Conservation (phyloP, 1,140 invertebrate genomes). For the Steinernema feltiae region DNA sequence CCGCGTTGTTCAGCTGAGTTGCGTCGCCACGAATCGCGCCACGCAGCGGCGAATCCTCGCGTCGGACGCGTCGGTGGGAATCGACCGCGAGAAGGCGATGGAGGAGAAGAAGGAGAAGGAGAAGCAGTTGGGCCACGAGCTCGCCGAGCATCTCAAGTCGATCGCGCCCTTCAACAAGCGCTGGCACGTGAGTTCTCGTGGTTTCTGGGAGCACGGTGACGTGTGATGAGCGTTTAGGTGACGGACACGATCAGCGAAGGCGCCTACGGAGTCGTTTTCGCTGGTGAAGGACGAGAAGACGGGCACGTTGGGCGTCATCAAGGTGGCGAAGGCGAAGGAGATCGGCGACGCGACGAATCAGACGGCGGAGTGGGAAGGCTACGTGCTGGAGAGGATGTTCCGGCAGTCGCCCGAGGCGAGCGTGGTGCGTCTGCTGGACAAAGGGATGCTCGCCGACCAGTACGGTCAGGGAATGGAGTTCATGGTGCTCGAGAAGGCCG, state of each 20-base stretch:
- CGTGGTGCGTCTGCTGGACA: conserved; percentile 40
- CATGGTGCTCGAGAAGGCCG: conserved; percentile 43
- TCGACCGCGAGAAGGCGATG: not conserved
- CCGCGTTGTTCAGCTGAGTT: conserved; percentile 16
- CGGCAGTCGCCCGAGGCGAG: conserved; percentile 31
- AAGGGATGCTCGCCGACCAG: conserved; percentile 42
- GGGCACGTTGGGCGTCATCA: conserved; percentile 32
- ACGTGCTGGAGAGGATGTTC: conserved; percentile 34
- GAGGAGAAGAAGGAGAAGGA: conserved; percentile 9
- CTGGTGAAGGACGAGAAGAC: conserved; percentile 28
- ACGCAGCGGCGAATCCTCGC: conserved; percentile 8
- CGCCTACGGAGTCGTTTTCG: conserved; percentile 42
- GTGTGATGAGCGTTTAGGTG: conserved; percentile 10
- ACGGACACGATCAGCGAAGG: conserved; percentile 38
- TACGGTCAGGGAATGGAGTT: conserved; percentile 40
- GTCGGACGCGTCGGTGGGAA: conserved; percentile 9
- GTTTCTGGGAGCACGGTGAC: not conserved
- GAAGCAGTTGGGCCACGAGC: conserved; percentile 20
- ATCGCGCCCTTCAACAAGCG: conserved; percentile 39
- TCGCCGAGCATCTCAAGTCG: conserved; percentile 26
- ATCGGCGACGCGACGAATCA: conserved; percentile 29
- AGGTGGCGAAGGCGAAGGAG: conserved; percentile 29
- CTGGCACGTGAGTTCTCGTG: conserved; percentile 29
- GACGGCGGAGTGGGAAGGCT: conserved; percentile 40
- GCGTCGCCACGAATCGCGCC: conserved; percentile 17